phyloP scores from a whole-genome alignment of 92 coral and sea anemone genomes.

The Phenganax stokvisi region DNA sequence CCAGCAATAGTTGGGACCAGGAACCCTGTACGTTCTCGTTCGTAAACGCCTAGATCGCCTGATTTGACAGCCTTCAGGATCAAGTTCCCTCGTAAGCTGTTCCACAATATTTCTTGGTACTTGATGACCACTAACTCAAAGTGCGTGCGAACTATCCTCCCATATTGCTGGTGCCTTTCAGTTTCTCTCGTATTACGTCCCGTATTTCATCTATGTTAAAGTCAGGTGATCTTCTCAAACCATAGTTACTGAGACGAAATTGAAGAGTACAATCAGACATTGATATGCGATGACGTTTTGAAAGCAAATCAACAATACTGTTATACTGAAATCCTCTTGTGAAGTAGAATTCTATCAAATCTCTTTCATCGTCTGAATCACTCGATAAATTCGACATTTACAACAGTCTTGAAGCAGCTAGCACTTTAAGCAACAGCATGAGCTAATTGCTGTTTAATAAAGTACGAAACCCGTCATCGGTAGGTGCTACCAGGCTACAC shows the following conservation, averaged over 20 bases:
- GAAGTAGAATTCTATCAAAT: slow-evolving; percentile 43
- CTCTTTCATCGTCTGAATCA: slow-evolving; percentile 29
- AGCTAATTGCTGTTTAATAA: too few species aligned
- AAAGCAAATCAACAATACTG: slow-evolving; percentile 49
- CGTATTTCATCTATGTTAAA: slow-evolving; percentile 44
- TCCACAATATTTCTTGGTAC: slow-evolving; percentile 39
- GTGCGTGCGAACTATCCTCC: slow-evolving; percentile 42
- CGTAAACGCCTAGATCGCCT: slow-evolving; percentile 35
- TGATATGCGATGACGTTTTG: slow-evolving; percentile 47
- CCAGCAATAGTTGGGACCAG: slow-evolving; percentile 42
- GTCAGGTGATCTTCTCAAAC: slow-evolving; percentile 36
- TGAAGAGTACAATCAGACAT: slow-evolving; percentile 54
- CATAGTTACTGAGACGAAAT: slow-evolving; percentile 42
- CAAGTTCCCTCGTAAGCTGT: slow-evolving; percentile 31
- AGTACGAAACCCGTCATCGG: too few species aligned
- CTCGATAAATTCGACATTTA: neutral
- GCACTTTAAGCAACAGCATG: too few species aligned
- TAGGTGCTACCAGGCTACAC: too few species aligned
- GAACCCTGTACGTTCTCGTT: slow-evolving; percentile 22
- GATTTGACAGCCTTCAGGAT: slow-evolving; percentile 38
- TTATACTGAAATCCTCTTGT: slow-evolving; percentile 50
- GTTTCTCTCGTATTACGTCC: slow-evolving; percentile 32
- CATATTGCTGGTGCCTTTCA: slow-evolving; percentile 48
- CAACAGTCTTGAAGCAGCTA: neutral
- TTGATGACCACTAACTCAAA: slow-evolving; percentile 32